These are phyloP conservation scores for Callinectes sapidus DNA, from an alignment of 2,888 invertebrate genomes.

Conservation along the genomic window DNA sequence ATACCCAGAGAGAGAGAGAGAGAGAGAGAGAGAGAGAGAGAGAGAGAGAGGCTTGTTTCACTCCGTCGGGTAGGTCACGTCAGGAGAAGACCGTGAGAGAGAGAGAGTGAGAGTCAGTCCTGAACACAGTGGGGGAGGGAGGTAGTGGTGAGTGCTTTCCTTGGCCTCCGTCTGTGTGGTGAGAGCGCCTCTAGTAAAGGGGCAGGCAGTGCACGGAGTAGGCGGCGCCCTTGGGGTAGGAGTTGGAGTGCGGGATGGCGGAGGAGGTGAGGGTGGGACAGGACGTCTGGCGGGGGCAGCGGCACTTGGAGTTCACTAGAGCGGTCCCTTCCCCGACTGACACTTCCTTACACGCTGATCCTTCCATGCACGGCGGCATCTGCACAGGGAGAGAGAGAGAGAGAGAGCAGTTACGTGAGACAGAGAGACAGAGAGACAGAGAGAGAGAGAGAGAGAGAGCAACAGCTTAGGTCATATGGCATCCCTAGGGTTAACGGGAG, in stretches of 20 bases:
- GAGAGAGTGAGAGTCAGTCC: not conserved
- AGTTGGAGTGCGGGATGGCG: conserved; percentile 60
- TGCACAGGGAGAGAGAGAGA: conserved; percentile 24
- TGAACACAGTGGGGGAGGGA: not conserved
- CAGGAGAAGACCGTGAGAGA: not conserved
- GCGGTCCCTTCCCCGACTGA: conserved; percentile 44
- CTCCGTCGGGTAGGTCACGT: not conserved
- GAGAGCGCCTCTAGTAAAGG: not conserved
- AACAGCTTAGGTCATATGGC: no score
- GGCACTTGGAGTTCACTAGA: conserved; percentile 59
- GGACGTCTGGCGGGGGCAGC: conserved; percentile 52
- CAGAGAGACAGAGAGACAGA: conserved; percentile 25
- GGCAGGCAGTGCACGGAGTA: conserved; percentile 68
- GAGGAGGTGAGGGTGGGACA: conserved; percentile 61
- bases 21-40: conserved; percentile 40
- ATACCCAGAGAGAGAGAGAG: not conserved
- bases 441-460: conserved; percentile 27
- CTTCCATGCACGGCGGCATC: conserved; percentile 61
- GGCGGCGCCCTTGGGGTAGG: conserved; percentile 63
- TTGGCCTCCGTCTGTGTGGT: not conserved
- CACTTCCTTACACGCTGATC: conserved; percentile 66
- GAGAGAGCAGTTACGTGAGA: not conserved
- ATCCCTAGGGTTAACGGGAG: no score
- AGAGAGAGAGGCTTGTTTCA: not conserved
- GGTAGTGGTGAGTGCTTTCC: not conserved